Base-by-base conservation (phyloP, 2,888 invertebrate species). In the Rhamnusium bicolor region DNA sequence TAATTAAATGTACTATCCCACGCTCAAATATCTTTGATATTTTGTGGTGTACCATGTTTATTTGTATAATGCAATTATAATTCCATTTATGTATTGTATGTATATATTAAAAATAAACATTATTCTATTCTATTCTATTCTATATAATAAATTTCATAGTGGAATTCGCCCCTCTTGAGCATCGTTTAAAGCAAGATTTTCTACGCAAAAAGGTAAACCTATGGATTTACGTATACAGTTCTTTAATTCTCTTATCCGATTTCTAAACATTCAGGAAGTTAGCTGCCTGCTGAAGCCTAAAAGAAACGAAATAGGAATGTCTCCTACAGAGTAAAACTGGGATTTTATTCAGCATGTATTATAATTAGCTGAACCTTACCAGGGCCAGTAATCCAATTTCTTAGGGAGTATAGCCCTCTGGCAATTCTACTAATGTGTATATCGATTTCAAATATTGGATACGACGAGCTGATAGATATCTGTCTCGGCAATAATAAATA, bases 381-480 rank as follows among this genome's bases (percentile, higher is more conserved):
- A n/a, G 40, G n/a, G 21, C 14, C 3, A 7, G 58, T 58, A 58
- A 58, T 32, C 58, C 32, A 8, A 32, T 58, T 58, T 58, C 58
- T 58, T 32, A 18, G 29, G 12, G 32, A 32, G 16, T 10, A 58
- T 16, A 10, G 29, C 18, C 58, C 58, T 58, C 32, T 8, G 32
- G 58, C 58, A 58, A 58, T 58, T 32, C 32, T 32, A 58, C 58
- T 58, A 58, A 58, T 58, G 58, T 32, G 58, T 58, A 16, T 58
- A 58, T 58, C 32, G 58, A 58, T 32, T 32, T 58, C 10, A 29
- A 19, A 40, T 32, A 58, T 32, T 29, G 32, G 18, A 58, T 14
- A 29, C 58, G 29, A 32, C 32, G 6, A 16, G 24, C 5, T 21
- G 18, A 4, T 58, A 16, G 32, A 58, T 24, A 16, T 58, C 58